Conservation (phyloP, 2,113 vertebrate genomes). For the Zosterops pallidus region DNA sequence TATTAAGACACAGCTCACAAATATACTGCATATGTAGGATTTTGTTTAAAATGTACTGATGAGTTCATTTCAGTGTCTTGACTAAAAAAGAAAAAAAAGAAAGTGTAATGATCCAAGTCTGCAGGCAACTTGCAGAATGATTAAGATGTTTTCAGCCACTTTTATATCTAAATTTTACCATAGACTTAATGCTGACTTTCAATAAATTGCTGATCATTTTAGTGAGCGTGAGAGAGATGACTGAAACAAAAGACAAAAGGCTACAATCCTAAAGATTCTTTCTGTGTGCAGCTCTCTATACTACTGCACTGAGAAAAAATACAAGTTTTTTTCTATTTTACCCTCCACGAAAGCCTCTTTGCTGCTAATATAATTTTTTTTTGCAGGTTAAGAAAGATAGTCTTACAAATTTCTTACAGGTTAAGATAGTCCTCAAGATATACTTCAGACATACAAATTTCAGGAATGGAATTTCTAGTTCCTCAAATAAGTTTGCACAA, state of each 20-base stretch:
- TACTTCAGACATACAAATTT: background rate
- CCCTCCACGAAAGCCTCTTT: background rate
- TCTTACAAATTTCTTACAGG: background rate
- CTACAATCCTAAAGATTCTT: background rate
- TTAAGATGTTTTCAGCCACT: background rate
- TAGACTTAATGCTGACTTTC: background rate
- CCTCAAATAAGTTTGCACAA: background rate
- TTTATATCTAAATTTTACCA: background rate
- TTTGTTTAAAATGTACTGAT: background rate
- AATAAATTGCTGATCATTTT: background rate
- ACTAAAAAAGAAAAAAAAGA: background rate
- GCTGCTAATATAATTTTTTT: background rate
- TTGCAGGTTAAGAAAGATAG: background rate
- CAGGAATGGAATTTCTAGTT: background rate
- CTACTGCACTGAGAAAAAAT: background rate
- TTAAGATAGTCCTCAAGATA: background rate
- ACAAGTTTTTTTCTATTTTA: background rate
- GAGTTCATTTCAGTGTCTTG: background rate
- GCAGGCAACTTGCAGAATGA: background rate
- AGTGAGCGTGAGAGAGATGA: background rate
- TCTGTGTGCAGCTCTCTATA: background rate
- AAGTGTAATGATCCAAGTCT: background rate
- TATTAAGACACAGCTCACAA: background rate
- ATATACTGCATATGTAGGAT: background rate
- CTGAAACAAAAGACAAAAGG: background rate